Evolutionary conservation across 2,888 invertebrate species (phyloP), one percentile per base, ranked within the genome.

Genomic region (Barypeithes pellucidus): DNA sequence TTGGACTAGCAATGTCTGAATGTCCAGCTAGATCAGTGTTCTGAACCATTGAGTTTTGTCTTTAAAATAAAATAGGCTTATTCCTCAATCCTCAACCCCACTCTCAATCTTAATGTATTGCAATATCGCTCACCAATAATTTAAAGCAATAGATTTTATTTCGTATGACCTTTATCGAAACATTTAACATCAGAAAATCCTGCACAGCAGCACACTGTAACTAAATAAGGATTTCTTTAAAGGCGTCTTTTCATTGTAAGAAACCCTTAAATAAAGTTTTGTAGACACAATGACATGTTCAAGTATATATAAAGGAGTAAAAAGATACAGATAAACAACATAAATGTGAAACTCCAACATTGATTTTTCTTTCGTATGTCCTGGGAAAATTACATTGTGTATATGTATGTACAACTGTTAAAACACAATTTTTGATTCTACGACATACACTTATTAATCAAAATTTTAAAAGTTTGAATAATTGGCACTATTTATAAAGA

Each of bases 281-380:
- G 11, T 22, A 20, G 50, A 50, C 50, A 50, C 50, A 50, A 50
- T 50, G 50, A 50, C 22, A 50, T 12, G 50, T 50, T 50, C 22
- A n/a, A 22, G 50, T 50, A 22, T 22, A 22, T 50, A 50, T 12
- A 50, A 29, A 29, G 11, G 22, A 22, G 12, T 50, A 50, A 50
- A 50, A 50, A 50, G 50, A 12, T 22, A 50, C 11, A 50, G 50
- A 50, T 50, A 50, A 50, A 50, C 50, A 50, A 50, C 22, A 11
- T 22, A 50, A 50, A 50, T 50, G 50, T 22, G 29, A 54, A 54
- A 29, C 14, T n/a, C 14, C 12, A 29, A 14, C 52, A 54, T 54
- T 54, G 52, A 29, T 54, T 54, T 54, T 47, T 29, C 24, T 29
- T 29, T 29, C 29, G 52, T 29, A 14, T 54, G n/a, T n/a, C 29